Evolutionary conservation across 2,113 vertebrate genomes (phyloP), one percentile per base, ranked within the genome.

Genomic region (Scytalopus superciliaris): DNA sequence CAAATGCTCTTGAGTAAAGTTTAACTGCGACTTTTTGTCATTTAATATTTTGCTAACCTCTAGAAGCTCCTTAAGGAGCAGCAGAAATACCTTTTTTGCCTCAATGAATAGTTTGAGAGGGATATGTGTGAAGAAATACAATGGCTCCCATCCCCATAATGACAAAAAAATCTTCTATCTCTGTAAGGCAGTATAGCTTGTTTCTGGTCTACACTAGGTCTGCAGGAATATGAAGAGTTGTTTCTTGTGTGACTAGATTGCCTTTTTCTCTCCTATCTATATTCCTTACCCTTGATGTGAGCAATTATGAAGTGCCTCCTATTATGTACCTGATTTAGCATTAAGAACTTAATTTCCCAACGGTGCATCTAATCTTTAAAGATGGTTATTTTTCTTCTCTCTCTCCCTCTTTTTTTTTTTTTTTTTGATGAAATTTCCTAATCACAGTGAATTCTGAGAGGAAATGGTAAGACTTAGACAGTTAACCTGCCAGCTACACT

Each of bases 401-500:
- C 14, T 42, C 40, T 42, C 14, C n/a, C n/a, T n/a, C 44, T 45
- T 45, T 45, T 42, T 42, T 42, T 42, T 42, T 42, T 42, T 49
- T 77, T 83, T 74, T 78, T 77, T 33, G 49, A 94, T 87, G 56
- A 90, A 57, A 66, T 84, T 49, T 89, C 68, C 60, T 92, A 63
- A 28, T 47, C 73, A 42, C 40, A 75, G 66, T 72, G 76, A 87
- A 85, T 91, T 85, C 62, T 93, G 53, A 55, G 44, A 6, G 8
- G 85, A 96, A 94, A 90, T 53, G 8, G 52, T 55, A 93, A 64
- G 75, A 59, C 68, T 90, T 80, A 94, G 87, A 74, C 56, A 40
- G 85, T 90, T 96, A 97, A 93, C 82, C 82, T 74, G 79, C 79
- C 90, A 96, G 60, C 60, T 89, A 90, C 92, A 81, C 86, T 93